Base-by-base conservation (phyloP, 2,797 vertebrate genomes). In the Lacerta viridis region DNA sequence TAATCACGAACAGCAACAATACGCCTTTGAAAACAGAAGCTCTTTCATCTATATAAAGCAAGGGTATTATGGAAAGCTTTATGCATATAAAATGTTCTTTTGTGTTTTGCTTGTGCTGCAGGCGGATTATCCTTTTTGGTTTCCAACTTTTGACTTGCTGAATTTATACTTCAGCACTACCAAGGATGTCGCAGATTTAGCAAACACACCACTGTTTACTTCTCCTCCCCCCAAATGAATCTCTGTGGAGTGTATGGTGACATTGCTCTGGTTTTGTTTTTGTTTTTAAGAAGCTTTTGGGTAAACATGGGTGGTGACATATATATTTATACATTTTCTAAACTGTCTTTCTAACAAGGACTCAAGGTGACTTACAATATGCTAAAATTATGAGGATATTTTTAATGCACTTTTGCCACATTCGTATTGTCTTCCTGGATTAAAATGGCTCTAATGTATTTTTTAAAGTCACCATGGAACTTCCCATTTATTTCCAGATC, bases 61-160 rank as follows among this genome's bases (percentile, higher is more conserved):
- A 64, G 20, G 9, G 33, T 25, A 59, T 72, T 86, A 79, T 92
- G 76, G 43, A 74, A 74, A 25, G 27, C 33, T 80, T 29, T 64
- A 79, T 86, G 15, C 33, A 9, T 50, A 59, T 68, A 33, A 89
- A 55, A 85, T 78, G 6, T 3, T 41, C 27, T 69, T 90, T 71
- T 68, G 55, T 50, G 29, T 27, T 41, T 36, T 85, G 9, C 1
- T 9, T 87, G 6, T 43, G 36, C 29, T 72, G 29, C 18, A 50
- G 11, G 33, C 17, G 55, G 20, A 84, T 33, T 66, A 18, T 66
- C 29, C 5, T 77, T 85, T 82, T 74, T 80, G 33, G 25, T 69
- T 90, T 80, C 79, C 69, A 50, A 39, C 46, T 50, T 76, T 59
- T 90, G 85, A 77, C 64, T 88, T 76, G 29, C 84, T 82, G 39